A percentile compares a stretch with the other conserved stretches of the same genome.
These are phyloP conservation scores for Glossophaga mutica DNA, from an alignment of 2,797 vertebrate species.

Conservation along the genomic window DNA sequence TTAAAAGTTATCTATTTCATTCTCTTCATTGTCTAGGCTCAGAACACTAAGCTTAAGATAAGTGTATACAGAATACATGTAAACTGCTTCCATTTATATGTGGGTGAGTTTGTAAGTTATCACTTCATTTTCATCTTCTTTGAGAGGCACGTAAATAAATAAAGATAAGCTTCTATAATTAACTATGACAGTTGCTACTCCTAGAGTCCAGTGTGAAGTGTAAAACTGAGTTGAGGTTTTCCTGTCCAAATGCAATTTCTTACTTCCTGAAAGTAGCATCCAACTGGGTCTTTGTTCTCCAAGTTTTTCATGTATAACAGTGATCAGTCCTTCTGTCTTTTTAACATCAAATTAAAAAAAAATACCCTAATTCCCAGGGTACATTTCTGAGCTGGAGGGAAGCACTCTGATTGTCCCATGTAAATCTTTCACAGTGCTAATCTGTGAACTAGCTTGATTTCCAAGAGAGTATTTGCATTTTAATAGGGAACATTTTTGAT, in stretches of 20 bases:
- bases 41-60: neutral
- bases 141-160: neutral
- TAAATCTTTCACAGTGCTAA: slow-evolving; percentile 9
- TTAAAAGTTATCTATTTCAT: neutral
- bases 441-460: slow-evolving; percentile 1
- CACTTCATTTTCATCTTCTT: neutral
- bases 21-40: neutral
- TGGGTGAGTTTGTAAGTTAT: neutral
- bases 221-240: neutral
- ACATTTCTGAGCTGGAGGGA: neutral
- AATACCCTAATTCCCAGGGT: neutral
- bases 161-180: neutral
- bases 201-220: neutral
- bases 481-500: slow-evolving; percentile 55
- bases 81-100: neutral
- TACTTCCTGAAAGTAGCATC: neutral
- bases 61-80: neutral
- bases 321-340: neutral
- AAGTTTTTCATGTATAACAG: neutral
- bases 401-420: neutral
- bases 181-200: neutral
- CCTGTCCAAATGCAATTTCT: neutral
- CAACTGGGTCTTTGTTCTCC: neutral
- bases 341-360: neutral
- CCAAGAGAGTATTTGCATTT: slow-evolving; percentile 31